Conservation (phyloP, 2,888 invertebrate genomes). For the Lypha dubia region DNA sequence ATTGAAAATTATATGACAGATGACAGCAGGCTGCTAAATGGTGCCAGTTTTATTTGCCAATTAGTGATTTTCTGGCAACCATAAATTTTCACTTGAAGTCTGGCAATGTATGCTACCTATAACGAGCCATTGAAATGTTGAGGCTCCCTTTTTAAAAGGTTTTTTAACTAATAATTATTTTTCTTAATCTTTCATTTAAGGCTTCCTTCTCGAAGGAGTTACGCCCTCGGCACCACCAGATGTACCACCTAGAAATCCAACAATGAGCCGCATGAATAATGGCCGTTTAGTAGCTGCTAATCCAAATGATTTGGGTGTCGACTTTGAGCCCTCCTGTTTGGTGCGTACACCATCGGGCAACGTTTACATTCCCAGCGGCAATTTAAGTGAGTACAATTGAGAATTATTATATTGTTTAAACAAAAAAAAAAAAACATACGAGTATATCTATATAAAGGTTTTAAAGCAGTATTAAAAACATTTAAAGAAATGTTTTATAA, state of each 20-base stretch:
- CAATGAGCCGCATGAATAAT: constrained; percentile 96
- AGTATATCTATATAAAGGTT: too few relatives aligned
- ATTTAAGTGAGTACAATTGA: constrained; percentile 85
- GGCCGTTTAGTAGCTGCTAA: constrained; percentile 93
- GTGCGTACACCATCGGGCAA: constrained; percentile 96
- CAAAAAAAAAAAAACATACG: not conserved
- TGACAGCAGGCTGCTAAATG: too few relatives aligned
- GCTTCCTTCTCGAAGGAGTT: constrained; percentile 93
- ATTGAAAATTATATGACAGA: too few relatives aligned
- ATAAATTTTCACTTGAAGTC: too few relatives aligned
- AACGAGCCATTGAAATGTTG: too few relatives aligned
- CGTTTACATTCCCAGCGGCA: constrained; percentile 95
- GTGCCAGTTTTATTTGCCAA: too few relatives aligned
- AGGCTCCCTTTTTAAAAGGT: not conserved
- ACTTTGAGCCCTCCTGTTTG: constrained; percentile 95
- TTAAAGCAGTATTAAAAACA: too few relatives aligned
- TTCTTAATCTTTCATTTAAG: constrained; percentile 84
- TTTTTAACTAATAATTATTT: not conserved
- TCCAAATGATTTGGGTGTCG: constrained; percentile 88
- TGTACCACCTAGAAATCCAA: constrained; percentile 95
- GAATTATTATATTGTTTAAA: not conserved
- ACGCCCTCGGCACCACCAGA: constrained; percentile 90
- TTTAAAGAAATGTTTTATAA: not conserved
- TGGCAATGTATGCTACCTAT: too few relatives aligned
- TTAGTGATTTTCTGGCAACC: too few relatives aligned